Conservation (phyloP, 1,140 invertebrate species). For the Caerostris darwini region DNA sequence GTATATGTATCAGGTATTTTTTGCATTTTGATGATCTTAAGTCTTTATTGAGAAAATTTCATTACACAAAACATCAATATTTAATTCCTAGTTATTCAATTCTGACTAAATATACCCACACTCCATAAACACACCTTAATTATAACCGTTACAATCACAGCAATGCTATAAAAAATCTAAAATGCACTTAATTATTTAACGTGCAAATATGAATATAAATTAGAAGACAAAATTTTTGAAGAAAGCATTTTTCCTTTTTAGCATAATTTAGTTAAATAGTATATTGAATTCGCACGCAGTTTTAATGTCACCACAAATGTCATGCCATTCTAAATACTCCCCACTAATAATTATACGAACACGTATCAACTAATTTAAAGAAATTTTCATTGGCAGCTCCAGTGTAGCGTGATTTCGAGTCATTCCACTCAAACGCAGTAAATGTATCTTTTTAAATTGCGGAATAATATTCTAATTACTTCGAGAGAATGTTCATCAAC, state of each 20-base stretch:
- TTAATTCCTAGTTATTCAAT: no score
- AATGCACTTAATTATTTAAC: no score
- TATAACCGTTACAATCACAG: no score
- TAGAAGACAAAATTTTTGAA: not conserved
- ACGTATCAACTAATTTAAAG: not conserved
- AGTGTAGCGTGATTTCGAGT: not conserved
- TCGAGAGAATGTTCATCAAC: not conserved
- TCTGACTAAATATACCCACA: no score
- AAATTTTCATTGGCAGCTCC: constrained; percentile 9
- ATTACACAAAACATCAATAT: no score
- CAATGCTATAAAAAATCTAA: no score
- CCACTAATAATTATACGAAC: not conserved
- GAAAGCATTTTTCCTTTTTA: not conserved
- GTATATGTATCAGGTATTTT: no score
- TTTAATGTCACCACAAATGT: not conserved
- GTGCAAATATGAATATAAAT: no score
- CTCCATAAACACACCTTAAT: no score
- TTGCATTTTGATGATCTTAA: no score
- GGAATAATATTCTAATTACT: constrained; percentile 25
- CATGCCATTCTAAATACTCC: not conserved
- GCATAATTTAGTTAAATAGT: not conserved
- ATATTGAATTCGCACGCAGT: not conserved
- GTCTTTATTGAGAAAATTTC: no score
- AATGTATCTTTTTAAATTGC: constrained; percentile 23
- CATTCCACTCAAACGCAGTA: not conserved